These are phyloP conservation scores for Catharus ustulatus DNA, from an alignment of 2,797 vertebrate species.

Conservation along the genomic window DNA sequence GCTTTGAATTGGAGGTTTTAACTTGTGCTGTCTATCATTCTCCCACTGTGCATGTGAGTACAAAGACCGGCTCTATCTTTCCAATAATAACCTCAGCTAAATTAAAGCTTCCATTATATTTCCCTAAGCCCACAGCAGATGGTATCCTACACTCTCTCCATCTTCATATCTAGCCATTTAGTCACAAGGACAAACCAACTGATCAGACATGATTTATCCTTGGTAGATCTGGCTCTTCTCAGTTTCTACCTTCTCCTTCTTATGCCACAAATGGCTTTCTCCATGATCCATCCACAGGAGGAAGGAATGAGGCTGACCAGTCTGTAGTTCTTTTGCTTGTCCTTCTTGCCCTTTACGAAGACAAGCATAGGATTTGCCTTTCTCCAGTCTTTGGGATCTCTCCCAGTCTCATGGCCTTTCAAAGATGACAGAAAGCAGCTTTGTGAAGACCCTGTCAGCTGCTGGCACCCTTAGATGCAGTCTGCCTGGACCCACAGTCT, in stretches of 20 bases:
- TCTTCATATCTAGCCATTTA: not conserved
- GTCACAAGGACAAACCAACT: not conserved
- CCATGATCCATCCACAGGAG: not conserved
- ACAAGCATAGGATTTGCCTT: not conserved
- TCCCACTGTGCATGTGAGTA: not conserved
- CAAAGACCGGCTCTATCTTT: not conserved
- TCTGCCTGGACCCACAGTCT: accelerated
- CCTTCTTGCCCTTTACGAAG: not conserved
- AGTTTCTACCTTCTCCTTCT: not conserved
- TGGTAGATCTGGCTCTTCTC: not conserved
- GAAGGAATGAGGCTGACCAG: not conserved
- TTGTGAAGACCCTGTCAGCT: not conserved
- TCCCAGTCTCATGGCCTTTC: not conserved
- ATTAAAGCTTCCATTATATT: not conserved
- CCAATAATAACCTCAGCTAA: not conserved
- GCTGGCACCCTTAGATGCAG: not conserved
- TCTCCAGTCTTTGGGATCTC: not conserved
- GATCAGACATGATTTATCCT: not conserved
- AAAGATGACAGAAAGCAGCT: not conserved
- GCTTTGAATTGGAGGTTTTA: not conserved
- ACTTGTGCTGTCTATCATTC: not conserved
- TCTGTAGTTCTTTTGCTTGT: not conserved
- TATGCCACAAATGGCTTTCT: not conserved
- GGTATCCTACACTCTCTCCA: not conserved
- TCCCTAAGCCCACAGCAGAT: not conserved